A percentile compares a stretch with the other conserved stretches of the same genome.
These are phyloP conservation scores for Tapera naevia DNA, from an alignment of 2,797 vertebrate genomes.

Conservation along the genomic window DNA sequence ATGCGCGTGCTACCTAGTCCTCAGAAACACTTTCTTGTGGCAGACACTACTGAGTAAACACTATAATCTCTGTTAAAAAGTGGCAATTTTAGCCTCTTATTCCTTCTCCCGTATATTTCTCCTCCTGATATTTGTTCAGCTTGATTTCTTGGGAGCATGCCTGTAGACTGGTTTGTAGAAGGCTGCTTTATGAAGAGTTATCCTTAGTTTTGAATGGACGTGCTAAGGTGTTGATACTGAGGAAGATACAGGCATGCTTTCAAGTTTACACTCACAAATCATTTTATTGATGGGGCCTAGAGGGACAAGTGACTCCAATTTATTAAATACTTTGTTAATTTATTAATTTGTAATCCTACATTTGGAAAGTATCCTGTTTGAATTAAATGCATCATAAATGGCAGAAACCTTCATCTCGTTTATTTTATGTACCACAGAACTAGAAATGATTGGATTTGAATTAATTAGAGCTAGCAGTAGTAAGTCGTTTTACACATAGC, in stretches of 20 bases:
- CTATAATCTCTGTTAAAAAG: not conserved
- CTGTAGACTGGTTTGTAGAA: not conserved
- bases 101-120: not conserved
- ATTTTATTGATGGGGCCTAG: not conserved
- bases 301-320: not conserved
- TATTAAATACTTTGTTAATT: not conserved
- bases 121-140: not conserved
- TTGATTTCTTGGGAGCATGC: not conserved
- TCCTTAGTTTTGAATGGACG: not conserved
- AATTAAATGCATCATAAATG: not conserved
- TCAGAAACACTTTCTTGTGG: not conserved
- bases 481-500: not conserved
- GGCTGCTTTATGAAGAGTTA: not conserved
- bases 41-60: not conserved
- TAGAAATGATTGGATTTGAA: not conserved
- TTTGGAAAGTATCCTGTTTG: not conserved
- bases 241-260: not conserved
- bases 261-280: not conserved
- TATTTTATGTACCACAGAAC: not conserved
- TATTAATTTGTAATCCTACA: not conserved
- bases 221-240: not conserved
- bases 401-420: not conserved
- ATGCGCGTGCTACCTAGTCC: not conserved
- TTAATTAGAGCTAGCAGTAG: constrained; percentile 23
- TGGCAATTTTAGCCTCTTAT: not conserved